Evolutionary conservation across 2,113 vertebrate genomes (phyloP).

Genomic region (Thymallus thymallus): DNA sequence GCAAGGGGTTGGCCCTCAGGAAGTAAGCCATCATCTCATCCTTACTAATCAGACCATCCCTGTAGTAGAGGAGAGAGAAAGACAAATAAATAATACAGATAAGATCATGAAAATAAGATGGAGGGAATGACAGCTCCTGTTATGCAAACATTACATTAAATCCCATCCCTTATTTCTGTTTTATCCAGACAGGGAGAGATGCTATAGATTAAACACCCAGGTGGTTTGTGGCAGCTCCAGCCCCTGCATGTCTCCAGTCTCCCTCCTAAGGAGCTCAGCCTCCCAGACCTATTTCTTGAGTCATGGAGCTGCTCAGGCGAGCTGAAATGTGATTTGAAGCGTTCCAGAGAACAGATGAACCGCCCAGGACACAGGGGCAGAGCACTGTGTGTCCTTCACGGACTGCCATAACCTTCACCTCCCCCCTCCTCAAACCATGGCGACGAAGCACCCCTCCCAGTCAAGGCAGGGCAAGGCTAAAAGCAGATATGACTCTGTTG

Average conservation of each 20-base stretch:
- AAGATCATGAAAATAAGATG: background rate
- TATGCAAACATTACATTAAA: background rate
- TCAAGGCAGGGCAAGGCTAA: slow-evolving; percentile 1
- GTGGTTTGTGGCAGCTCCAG: background rate
- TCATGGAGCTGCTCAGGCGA: slow-evolving; percentile 15
- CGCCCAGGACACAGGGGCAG: slow-evolving; percentile 6
- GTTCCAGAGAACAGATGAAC: slow-evolving; percentile 24
- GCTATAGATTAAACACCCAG: background rate
- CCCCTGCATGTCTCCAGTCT: background rate
- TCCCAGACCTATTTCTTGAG: slow-evolving; percentile 8
- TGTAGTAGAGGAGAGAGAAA: slow-evolving; percentile 43
- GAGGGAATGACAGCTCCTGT: background rate
- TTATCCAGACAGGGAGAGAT: background rate
- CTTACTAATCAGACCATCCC: slow-evolving; percentile 95
- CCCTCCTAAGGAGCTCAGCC: background rate
- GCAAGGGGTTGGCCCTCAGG: slow-evolving; percentile 91
- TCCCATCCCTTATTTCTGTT: background rate
- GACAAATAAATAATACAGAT: background rate
- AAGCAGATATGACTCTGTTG: background rate
- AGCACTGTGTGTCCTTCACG: slow-evolving; percentile 17
- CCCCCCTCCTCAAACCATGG: slow-evolving; percentile 2
- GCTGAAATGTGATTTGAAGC: slow-evolving; percentile 25
- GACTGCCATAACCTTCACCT: slow-evolving; percentile 30
- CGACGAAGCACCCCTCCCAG: background rate
- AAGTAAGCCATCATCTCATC: slow-evolving; percentile 99